These are phyloP conservation scores for Andrena minutula DNA, from an alignment of 2,888 invertebrate species.

Conservation along the genomic window DNA sequence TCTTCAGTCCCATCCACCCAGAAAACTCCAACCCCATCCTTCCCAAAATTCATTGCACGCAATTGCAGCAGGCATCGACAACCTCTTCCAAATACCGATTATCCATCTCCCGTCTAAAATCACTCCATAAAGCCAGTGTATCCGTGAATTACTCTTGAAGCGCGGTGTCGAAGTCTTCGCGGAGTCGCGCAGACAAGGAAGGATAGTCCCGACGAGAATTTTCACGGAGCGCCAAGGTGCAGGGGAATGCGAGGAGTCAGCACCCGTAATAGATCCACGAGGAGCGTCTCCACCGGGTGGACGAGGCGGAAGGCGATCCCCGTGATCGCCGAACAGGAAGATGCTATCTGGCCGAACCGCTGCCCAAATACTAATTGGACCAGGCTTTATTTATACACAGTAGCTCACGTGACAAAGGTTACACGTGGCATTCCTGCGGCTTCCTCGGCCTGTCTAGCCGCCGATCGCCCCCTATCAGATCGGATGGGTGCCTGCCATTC, in stretches of 20 bases:
- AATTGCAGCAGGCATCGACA: no score
- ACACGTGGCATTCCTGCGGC: constrained; percentile 61
- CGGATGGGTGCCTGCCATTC: constrained; percentile 50
- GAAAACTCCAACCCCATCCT: no score
- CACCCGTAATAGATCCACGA: constrained; percentile 49
- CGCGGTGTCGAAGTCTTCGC: background rate
- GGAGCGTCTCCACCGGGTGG: background rate
- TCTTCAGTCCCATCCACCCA: no score
- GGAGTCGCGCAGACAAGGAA: background rate
- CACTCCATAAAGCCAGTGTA: background rate
- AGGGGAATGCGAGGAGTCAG: constrained; percentile 60
- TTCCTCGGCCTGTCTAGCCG: constrained; percentile 25
- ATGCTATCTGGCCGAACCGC: constrained; percentile 58
- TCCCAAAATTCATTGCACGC: no score
- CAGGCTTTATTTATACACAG: constrained; percentile 72
- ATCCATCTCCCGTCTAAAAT: no score
- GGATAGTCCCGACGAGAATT: background rate
- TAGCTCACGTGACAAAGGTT: constrained; percentile 63
- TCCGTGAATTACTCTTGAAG: background rate
- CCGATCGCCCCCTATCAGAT: constrained; percentile 6
- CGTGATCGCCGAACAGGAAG: constrained; percentile 49
- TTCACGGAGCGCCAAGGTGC: background rate
- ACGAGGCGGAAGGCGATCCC: constrained; percentile 35
- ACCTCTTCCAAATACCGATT: no score
- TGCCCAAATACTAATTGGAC: constrained; percentile 72